Percentiles rank a stretch among this genome's conserved stretches.
Evolutionary conservation across 1,140 invertebrate genomes (phyloP).

Genomic region (Nymphalis io): DNA sequence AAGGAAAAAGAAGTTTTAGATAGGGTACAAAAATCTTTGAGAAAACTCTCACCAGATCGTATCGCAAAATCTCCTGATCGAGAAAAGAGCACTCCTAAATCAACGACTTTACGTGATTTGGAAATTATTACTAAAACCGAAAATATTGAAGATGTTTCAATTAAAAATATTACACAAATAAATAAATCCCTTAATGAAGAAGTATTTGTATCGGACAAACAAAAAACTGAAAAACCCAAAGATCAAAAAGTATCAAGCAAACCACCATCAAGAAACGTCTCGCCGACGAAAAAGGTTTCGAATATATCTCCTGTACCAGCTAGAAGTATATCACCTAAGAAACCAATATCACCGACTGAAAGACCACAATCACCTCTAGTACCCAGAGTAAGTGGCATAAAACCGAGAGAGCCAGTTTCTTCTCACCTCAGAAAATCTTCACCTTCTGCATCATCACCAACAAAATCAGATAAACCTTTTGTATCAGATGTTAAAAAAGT

Average conservation of each 20-base stretch:
- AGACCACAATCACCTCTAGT: conserved; percentile 66
- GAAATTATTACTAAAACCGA: conserved; percentile 20
- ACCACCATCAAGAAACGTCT: conserved; percentile 58
- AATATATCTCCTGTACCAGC: conserved; percentile 44
- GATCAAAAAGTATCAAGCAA: conserved; percentile 55
- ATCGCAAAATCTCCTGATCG: conserved; percentile 45
- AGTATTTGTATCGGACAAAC: conserved; percentile 33
- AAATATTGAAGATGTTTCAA: conserved; percentile 35
- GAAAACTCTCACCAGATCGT: conserved; percentile 62
- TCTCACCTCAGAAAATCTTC: conserved; percentile 54
- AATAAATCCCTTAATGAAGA: conserved; percentile 38
- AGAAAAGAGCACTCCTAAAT: conserved; percentile 19
- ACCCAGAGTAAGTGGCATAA: conserved; percentile 49
- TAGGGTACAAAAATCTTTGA: conserved; percentile 61
- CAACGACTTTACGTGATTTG: conserved; percentile 19
- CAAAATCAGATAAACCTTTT: conserved; percentile 58
- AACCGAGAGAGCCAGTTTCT: conserved; percentile 53
- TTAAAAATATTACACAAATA: conserved; percentile 32
- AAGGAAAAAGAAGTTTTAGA: conserved; percentile 65
- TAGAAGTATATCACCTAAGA: conserved; percentile 68
- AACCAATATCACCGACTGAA: conserved; percentile 51
- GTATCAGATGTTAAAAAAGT: conserved; percentile 61
- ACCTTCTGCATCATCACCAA: conserved; percentile 44
- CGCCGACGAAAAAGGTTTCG: conserved; percentile 60
- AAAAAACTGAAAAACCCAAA: conserved; percentile 44